phyloP scores from a whole-genome alignment of 2,113 vertebrate genomes.

The Cyphomyrus plagiostoma region DNA sequence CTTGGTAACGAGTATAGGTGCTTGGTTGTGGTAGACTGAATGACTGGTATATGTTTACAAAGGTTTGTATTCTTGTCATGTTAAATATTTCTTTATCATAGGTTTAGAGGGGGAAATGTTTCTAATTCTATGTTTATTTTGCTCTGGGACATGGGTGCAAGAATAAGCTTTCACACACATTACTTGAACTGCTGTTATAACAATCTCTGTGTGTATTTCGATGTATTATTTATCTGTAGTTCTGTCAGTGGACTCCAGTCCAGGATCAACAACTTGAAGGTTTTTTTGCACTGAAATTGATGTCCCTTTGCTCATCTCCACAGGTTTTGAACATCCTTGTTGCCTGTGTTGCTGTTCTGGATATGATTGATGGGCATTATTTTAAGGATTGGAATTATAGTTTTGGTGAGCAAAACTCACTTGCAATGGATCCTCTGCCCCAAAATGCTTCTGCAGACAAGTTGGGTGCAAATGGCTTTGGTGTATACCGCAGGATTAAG shows the following conservation, averaged over 20 bases:
- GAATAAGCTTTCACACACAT: background rate
- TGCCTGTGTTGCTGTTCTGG: constrained; percentile 28
- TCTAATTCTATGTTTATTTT: background rate
- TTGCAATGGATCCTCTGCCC: constrained; percentile 31
- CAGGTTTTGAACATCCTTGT: constrained; percentile 41
- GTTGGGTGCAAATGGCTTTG: constrained; percentile 22
- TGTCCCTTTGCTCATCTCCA: constrained; percentile 6
- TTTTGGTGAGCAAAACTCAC: constrained; percentile 21
- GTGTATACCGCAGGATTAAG: constrained; percentile 36
- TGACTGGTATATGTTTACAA: background rate
- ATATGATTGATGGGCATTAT: background rate
- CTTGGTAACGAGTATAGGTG: constrained; percentile 10
- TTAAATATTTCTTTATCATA: background rate
- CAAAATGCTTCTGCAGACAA: constrained; percentile 25
- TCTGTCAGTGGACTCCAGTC: background rate
- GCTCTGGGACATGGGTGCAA: background rate
- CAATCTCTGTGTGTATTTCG: background rate
- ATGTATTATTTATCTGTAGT: background rate
- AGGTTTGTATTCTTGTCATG: background rate
- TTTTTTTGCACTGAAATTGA: background rate
- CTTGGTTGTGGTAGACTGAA: background rate
- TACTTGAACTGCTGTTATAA: background rate
- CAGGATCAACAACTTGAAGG: background rate
- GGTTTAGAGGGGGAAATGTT: background rate
- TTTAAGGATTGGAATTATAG: constrained; percentile 26